These are phyloP conservation scores for Neodiprion fabricii DNA, from an alignment of 1,140 invertebrate genomes.

Conservation along the genomic window DNA sequence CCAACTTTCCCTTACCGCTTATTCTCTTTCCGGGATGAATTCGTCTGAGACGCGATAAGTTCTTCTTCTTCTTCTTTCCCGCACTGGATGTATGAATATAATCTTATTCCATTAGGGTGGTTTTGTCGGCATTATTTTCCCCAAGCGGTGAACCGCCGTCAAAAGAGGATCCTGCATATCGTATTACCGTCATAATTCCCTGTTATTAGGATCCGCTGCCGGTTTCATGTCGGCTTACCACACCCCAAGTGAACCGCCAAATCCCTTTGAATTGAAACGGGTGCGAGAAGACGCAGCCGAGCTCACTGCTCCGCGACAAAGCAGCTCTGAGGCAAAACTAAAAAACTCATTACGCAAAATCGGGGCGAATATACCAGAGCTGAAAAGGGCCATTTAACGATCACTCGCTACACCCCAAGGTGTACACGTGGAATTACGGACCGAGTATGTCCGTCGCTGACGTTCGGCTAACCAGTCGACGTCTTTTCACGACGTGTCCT, in stretches of 20 bases:
- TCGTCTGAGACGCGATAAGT: not conserved
- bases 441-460: too few relatives aligned
- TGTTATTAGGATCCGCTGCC: constrained; percentile 56
- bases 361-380: too few relatives aligned
- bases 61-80: not conserved
- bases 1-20: not conserved
- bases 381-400: too few relatives aligned
- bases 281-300: constrained; percentile 52
- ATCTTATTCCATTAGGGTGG: constrained; percentile 57
- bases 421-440: too few relatives aligned
- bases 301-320: constrained; percentile 6
- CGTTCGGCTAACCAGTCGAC: too few relatives aligned
- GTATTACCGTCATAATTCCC: constrained; percentile 61
- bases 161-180: constrained; percentile 57
- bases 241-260: constrained; percentile 60
- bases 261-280: constrained; percentile 58
- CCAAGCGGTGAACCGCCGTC: constrained; percentile 43
- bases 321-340: not conserved
- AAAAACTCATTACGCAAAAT: too few relatives aligned
- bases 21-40: not conserved
- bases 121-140: constrained; percentile 55
- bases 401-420: too few relatives aligned
- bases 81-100: constrained; percentile 38
- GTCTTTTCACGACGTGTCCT: too few relatives aligned
- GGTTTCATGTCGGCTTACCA: constrained; percentile 60